Evolutionary conservation across 2,797 vertebrate genomes (phyloP).

Genomic region (Cyclura pinguis): DNA sequence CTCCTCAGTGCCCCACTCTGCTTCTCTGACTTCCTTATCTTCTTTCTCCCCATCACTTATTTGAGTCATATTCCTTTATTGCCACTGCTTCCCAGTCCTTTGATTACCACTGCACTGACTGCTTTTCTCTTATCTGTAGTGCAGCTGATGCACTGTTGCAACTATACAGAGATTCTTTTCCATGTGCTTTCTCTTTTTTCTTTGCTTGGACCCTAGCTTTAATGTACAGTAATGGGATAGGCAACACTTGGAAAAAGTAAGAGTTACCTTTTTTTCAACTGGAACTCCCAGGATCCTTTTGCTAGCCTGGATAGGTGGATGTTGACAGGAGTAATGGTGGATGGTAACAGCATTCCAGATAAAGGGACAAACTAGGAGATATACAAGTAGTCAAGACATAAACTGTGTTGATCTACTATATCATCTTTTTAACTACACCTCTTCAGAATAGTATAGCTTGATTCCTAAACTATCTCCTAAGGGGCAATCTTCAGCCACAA

Average conservation of each 20-base stretch:
- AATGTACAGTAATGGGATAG: not conserved
- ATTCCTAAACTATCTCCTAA: not conserved
- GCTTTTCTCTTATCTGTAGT: not conserved
- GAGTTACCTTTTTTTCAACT: not conserved
- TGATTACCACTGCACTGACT: not conserved
- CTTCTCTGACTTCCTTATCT: not conserved
- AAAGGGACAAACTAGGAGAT: not conserved
- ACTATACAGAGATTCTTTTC: not conserved
- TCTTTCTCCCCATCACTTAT: not conserved
- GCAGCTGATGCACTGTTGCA: not conserved
- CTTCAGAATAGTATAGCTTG: not conserved
- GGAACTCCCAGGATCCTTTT: not conserved
- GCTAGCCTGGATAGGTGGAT: not conserved
- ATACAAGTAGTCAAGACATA: no score
- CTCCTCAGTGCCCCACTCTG: not conserved
- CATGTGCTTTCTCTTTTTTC: not conserved
- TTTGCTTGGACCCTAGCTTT: not conserved
- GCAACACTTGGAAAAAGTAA: no score
- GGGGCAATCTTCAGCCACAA: slow-evolving; percentile 31
- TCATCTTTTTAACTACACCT: not conserved
- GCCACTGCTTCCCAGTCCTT: not conserved
- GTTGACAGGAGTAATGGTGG: not conserved
- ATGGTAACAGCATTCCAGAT: not conserved
- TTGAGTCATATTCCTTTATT: not conserved
- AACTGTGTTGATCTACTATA: not conserved